Evolutionary conservation across 2,888 invertebrate genomes (phyloP).

Genomic region (Drosophila lacicola): DNA sequence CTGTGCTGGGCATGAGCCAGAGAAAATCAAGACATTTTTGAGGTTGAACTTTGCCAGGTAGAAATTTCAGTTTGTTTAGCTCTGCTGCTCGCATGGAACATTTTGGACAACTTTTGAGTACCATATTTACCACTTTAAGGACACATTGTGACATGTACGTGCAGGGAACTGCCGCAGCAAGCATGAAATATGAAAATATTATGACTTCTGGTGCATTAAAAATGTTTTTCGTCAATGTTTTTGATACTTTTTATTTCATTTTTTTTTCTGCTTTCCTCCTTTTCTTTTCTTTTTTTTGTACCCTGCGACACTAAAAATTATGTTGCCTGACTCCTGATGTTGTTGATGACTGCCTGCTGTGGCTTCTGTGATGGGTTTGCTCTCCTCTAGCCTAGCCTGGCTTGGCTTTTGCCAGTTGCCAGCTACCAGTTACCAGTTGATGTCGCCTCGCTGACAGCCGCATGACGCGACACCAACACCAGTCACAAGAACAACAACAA

Average conservation of each 20-base stretch:
- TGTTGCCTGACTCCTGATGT: slow-evolving; percentile 48
- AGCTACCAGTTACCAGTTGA: slow-evolving; percentile 42
- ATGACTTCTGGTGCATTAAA: slow-evolving; percentile 75
- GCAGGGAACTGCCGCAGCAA: slow-evolving; percentile 33
- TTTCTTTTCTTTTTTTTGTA: not conserved
- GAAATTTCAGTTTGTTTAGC: slow-evolving; percentile 52
- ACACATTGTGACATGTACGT: slow-evolving; percentile 50
- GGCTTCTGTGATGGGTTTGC: slow-evolving; percentile 30
- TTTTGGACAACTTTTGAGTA: slow-evolving; percentile 44
- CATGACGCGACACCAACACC: slow-evolving; percentile 39
- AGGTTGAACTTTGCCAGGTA: slow-evolving; percentile 44
- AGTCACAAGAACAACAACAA: slow-evolving; percentile 17
- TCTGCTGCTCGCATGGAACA: slow-evolving; percentile 7
- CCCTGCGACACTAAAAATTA: slow-evolving; percentile 45
- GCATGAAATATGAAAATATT: slow-evolving; percentile 72
- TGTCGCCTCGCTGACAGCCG: slow-evolving; percentile 49
- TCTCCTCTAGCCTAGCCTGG: slow-evolving; percentile 1
- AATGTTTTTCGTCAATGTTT: slow-evolving; percentile 48
- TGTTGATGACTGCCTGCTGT: slow-evolving; percentile 53
- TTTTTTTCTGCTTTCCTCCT: slow-evolving; percentile 10
- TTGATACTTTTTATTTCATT: slow-evolving; percentile 12
- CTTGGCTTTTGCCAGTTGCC: slow-evolving; percentile 28
- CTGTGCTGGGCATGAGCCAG: slow-evolving; percentile 58
- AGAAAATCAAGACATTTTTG: slow-evolving; percentile 70
- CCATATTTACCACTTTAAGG: slow-evolving; percentile 59